A percentile compares a stretch with the other conserved stretches of the same genome.
phyloP scores from a whole-genome alignment of 2,113 vertebrate species.

The Geococcyx californianus region DNA sequence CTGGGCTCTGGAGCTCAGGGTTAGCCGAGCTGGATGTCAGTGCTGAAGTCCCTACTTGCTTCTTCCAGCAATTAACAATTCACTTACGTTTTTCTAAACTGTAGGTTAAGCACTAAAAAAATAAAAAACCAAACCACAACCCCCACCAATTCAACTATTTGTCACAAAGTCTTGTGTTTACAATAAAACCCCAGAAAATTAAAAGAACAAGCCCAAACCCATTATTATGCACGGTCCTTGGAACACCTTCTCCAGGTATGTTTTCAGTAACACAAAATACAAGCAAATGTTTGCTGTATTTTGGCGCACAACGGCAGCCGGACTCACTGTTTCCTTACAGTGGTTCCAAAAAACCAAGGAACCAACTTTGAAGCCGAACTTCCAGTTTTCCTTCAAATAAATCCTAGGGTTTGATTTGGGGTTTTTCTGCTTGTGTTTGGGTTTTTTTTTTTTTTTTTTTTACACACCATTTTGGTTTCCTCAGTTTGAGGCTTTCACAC shows the following conservation, averaged over 20 bases:
- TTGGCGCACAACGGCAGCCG: too few species aligned
- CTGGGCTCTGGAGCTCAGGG: not conserved
- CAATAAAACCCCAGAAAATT: not conserved
- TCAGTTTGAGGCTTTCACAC: not conserved
- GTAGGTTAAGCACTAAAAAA: not conserved
- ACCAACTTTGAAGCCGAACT: not conserved
- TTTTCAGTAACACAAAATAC: not conserved
- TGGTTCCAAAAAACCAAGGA: not conserved
- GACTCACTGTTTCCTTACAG: not conserved
- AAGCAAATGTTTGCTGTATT: not conserved
- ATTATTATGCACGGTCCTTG: not conserved
- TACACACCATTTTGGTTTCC: not conserved
- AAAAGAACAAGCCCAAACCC: not conserved
- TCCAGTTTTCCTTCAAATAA: not conserved
- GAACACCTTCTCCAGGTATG: not conserved
- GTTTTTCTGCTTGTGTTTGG: too few species aligned
- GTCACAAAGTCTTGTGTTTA: not conserved
- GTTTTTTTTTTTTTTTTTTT: not conserved
- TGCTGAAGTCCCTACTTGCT: not conserved
- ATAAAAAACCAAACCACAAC: not conserved
- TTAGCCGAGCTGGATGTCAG: not conserved
- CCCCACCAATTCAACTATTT: not conserved
- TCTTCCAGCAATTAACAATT: not conserved
- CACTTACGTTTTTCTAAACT: not conserved
- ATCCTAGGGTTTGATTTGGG: too few species aligned